Evolutionary conservation across 2,797 vertebrate species (phyloP), one percentile per base, ranked within the genome.

Genomic region (Premnoplex brunnescens): DNA sequence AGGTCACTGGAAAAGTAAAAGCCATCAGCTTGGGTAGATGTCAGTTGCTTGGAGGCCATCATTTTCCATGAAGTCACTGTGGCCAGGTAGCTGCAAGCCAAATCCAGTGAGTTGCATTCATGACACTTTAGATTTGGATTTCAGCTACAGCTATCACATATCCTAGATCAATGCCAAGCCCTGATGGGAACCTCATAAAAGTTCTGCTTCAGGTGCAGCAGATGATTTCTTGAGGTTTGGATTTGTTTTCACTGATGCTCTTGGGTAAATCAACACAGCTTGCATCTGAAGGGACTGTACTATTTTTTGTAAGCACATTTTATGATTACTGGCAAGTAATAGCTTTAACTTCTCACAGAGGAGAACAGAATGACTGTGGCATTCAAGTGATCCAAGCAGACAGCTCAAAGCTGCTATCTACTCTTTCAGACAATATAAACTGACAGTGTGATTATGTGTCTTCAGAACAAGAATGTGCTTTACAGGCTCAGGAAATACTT

Each of bases 101-200:
- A 59, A 28, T 75, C 83, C 69, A 92, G 20, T 91, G 85, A 77
- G 63, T 67, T 1, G 7, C 86, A 44, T 87, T 95, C 71, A 79
- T 91, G 93, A 79, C 4, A 20, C 21, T 95, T 92, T 62, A 85
- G 64, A 68, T 85, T 52, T 84, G 79, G 54, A 89, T 92, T 95
- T 95, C 64, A 89, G 22, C 48, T 64, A n/a, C 34, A 76, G 34
- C 85, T 76, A 52, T 41, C 79, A 56, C 16, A 37, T 44, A 32
- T 5, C 41, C 79, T 39, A 60, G 15, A 44, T 55, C 51, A 37
- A 64, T 12, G 8, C 78, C 79, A 95, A 88, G n/a, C 20, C 62
- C 39, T 14, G 0, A 2, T 14, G 75, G 49, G 46, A 44, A 73
- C 51, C 46, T 91, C 46, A 66, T n/a, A 62, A 51, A 95, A 72